Percentiles rank a stretch among this genome's conserved stretches.
These are phyloP conservation scores for Pelvicachromis taeniatus DNA, from an alignment of 2,113 vertebrate genomes.

Conservation along the genomic window DNA sequence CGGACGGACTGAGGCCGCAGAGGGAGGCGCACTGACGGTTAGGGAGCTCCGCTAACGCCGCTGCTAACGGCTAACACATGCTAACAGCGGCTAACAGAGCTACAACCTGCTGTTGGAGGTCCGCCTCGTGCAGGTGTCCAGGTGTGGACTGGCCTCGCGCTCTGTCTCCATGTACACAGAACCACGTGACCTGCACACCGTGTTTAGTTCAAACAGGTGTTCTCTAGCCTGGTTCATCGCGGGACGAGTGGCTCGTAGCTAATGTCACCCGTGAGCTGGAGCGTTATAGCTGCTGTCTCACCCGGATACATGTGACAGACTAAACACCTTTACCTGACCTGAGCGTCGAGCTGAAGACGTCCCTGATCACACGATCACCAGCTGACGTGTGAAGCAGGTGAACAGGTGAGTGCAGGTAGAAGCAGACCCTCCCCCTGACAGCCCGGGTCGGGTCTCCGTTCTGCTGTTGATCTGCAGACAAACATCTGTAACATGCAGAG, in stretches of 20 bases:
- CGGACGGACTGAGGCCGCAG: neutral
- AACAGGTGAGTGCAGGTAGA: neutral
- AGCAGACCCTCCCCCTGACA: too few relatives aligned
- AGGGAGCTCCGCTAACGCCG: neutral
- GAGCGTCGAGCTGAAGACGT: neutral
- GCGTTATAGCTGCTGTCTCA: neutral
- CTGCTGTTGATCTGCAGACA: neutral
- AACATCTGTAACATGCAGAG: neutral
- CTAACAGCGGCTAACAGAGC: neutral
- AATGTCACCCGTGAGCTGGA: neutral
- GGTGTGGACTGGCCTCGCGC: neutral
- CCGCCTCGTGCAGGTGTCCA: neutral
- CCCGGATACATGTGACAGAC: neutral
- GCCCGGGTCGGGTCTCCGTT: too few relatives aligned
- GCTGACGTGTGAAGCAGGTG: neutral
- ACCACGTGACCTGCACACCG: rapidly evolving
- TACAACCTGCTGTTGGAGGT: neutral
- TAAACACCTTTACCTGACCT: neutral
- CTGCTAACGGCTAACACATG: neutral
- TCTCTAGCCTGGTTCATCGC: neutral
- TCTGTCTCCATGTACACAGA: neutral
- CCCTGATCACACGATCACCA: neutral
- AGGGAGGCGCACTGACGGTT: neutral
- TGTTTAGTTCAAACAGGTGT: neutral
- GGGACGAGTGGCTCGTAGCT: neutral